A percentile compares a stretch with the other conserved stretches of the same genome.
Conservation (phyloP, 2,888 invertebrate genomes). For the Aphidius colemani region DNA sequence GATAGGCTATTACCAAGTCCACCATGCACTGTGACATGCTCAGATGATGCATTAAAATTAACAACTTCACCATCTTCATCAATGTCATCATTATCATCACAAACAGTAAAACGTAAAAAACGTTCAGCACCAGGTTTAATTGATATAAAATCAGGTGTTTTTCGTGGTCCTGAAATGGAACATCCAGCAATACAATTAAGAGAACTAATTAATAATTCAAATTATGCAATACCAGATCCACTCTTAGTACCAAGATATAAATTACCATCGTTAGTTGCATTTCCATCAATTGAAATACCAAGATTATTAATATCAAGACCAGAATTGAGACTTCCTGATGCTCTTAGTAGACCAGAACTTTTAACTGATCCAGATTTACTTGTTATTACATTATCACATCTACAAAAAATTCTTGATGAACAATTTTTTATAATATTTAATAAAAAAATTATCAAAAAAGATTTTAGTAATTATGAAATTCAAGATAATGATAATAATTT, state of each 20-base stretch:
- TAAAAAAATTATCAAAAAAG: conserved; percentile 18
- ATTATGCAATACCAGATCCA: conserved; percentile 79
- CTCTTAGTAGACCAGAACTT: conserved; percentile 73
- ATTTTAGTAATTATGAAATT: conserved; percentile 31
- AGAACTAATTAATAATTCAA: conserved; percentile 69
- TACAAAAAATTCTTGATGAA: conserved; percentile 62
- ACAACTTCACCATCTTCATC: background rate
- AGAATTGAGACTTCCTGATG: conserved; percentile 75
- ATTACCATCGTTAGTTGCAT: conserved; percentile 71
- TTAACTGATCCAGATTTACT: conserved; percentile 79
- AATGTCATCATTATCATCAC: conserved; percentile 32
- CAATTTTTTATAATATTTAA: conserved; percentile 29
- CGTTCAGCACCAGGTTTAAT: conserved; percentile 26
- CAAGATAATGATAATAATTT: conserved; percentile 12
- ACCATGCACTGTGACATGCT: conserved; percentile 70
- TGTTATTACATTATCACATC: conserved; percentile 76
- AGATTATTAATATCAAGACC: conserved; percentile 73
- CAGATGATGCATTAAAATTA: conserved; percentile 65
- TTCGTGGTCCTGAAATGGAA: conserved; percentile 21
- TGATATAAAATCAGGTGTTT: conserved; percentile 22
- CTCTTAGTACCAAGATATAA: conserved; percentile 79
- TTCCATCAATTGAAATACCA: conserved; percentile 79
- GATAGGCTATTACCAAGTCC: conserved; percentile 73
- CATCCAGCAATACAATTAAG: conserved; percentile 73
- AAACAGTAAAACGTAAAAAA: conserved; percentile 12